Conservation (phyloP, 2,888 invertebrate genomes). For the Campoplex nolae region DNA sequence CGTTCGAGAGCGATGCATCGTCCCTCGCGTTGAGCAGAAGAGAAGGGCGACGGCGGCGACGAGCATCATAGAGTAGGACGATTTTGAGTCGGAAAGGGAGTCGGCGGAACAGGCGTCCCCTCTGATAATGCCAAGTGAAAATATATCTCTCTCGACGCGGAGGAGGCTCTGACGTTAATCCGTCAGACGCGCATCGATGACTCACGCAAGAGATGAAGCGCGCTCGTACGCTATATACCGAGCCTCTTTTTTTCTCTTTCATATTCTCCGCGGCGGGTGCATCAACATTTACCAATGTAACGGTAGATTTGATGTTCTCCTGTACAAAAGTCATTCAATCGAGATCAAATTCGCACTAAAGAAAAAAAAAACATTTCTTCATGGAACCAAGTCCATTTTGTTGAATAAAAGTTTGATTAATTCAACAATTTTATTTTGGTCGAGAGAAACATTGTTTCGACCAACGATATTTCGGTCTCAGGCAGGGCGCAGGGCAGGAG, state of each 20-base stretch:
- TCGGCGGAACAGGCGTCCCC: neutral
- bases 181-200: constrained; percentile 2
- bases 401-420: too few species aligned
- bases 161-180: neutral
- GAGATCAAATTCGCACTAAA: neutral
- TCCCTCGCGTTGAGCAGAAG: neutral
- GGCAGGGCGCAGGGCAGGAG: too few species aligned
- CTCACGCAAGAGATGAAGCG: neutral
- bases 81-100: neutral
- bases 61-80: neutral
- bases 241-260: constrained; percentile 7
- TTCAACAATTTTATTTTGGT: too few species aligned
- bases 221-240: neutral
- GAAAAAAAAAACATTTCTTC: too few species aligned
- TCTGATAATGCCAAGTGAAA: neutral
- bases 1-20: neutral
- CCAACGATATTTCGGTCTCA: too few species aligned
- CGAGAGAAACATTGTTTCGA: too few species aligned
- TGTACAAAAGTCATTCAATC: neutral
- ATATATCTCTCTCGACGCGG: neutral
- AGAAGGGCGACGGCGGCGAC: neutral
- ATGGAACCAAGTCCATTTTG: too few species aligned
- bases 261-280: neutral
- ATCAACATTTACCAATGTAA: neutral
- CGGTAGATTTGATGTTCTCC: neutral